These are phyloP conservation scores for Lagodon rhomboides DNA, from an alignment of 2,797 vertebrate species.

Conservation along the genomic window DNA sequence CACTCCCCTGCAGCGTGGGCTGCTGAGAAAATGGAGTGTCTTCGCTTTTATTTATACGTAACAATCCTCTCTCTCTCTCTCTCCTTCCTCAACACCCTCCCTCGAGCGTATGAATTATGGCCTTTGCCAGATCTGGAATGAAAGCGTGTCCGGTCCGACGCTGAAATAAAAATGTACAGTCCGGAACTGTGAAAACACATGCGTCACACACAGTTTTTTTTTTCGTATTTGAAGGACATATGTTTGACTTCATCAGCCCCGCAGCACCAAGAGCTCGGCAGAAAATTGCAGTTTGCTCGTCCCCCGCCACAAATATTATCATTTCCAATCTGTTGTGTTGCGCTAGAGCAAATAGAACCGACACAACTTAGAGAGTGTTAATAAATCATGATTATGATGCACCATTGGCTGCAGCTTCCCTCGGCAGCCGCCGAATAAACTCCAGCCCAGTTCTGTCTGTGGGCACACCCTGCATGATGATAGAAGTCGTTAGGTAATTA, in stretches of 20 bases:
- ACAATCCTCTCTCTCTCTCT: conserved; percentile 52
- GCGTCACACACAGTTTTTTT: background rate
- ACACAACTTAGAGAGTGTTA: conserved; percentile 79
- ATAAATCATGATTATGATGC: conserved; percentile 88
- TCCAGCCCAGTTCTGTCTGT: conserved; percentile 65
- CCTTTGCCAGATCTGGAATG: conserved; percentile 55
- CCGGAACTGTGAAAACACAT: conserved; percentile 23
- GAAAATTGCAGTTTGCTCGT: conserved; percentile 63
- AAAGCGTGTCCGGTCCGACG: background rate
- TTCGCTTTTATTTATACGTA: conserved; percentile 67
- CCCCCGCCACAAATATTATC: conserved; percentile 82
- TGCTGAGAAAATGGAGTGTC: conserved; percentile 71
- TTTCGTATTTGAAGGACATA: conserved; percentile 69
- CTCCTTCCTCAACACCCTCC: conserved; percentile 26
- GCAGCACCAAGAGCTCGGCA: conserved; percentile 35
- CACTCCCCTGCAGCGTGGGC: conserved; percentile 44
- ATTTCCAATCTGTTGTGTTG: conserved; percentile 85
- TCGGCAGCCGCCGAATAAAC: conserved; percentile 70
- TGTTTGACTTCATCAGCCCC: conserved; percentile 75
- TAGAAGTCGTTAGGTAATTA: conserved; percentile 79
- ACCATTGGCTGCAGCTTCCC: conserved; percentile 74
- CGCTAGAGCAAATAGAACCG: conserved; percentile 77
- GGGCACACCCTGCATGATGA: conserved; percentile 75
- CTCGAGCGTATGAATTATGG: conserved; percentile 62
- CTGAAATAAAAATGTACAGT: conserved; percentile 20